Base-by-base conservation (phyloP, 1,140 invertebrate species). In the Leptinotarsa undecemlineata region DNA sequence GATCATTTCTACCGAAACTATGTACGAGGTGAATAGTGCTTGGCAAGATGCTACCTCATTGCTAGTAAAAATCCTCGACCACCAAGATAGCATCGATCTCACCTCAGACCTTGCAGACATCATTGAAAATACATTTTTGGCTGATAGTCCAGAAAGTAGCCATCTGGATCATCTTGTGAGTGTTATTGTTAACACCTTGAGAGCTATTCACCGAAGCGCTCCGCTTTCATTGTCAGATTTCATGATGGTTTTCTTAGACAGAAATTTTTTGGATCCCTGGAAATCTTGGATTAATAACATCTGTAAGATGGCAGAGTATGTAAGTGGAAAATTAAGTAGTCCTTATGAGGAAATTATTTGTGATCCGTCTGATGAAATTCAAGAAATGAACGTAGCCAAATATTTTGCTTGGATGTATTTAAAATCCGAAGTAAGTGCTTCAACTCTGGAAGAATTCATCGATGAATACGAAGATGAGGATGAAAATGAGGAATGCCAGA, bases 11-110 rank as follows among this genome's bases (percentile, higher is more conserved):
- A 80, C 84, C 51, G 87, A 88, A 74, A 88, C 87, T 8, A 77
- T 87, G 26, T 87, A 85, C 84, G 87, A 88, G 80, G 81, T 87
- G 5, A 87, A 86, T 19, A 87, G 86, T n/a, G 86, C 87, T 48
- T 88, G 88, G 88, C 85, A 88, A 80, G 87, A 88, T 83, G 84
- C 84, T n/a, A 68, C 88, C 17, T 84, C 83, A 5, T 78, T 61
- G 51, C 80, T 60, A 76, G 79, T 4, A 68, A 77, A 33, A 67
- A 66, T 42, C 74, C 71, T 80, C 8, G 23, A 23, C 14, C 61
- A 74, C 60, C 17, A 73, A n/a, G 73, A 77, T 47, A 73, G 71
- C 17, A 13, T 51, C 6, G 48, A 63, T 13, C 26, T 79, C 48
- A 64, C 84, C 3, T 78, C 82, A 23, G 77, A 80, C 68, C 83